Evolutionary conservation across 2,888 invertebrate species (phyloP).

Genomic region (Beris morrisii): DNA sequence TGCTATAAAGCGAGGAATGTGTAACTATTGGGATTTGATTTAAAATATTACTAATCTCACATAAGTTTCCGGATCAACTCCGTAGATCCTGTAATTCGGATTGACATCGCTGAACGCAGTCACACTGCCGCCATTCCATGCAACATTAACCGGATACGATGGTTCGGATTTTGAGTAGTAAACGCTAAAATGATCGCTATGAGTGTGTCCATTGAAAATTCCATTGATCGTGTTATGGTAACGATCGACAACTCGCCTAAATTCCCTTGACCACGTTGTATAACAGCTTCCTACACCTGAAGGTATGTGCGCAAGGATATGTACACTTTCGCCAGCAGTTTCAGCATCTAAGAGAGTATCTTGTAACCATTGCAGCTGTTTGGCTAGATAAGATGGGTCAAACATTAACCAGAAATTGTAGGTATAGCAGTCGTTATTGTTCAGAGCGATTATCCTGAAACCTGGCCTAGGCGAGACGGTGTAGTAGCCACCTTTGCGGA

Average conservation of each 20-base stretch:
- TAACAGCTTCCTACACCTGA: constrained; percentile 70
- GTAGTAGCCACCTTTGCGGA: constrained; percentile 76
- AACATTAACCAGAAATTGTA: constrained; percentile 66
- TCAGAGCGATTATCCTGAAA: constrained; percentile 74
- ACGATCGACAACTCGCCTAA: constrained; percentile 67
- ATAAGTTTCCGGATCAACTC: constrained; percentile 63
- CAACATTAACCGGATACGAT: constrained; percentile 62
- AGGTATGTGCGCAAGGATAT: constrained; percentile 82
- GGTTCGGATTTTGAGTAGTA: constrained; percentile 60
- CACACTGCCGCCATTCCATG: constrained; percentile 83
- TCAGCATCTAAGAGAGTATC: constrained; percentile 74
- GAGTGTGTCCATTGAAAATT: constrained; percentile 83
- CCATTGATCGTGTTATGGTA: constrained; percentile 74
- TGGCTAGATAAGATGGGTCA: constrained; percentile 72
- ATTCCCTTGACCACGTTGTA: constrained; percentile 72
- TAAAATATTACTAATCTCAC: constrained; percentile 54
- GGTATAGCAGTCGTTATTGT: constrained; percentile 72
- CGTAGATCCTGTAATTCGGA: constrained; percentile 78
- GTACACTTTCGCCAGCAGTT: constrained; percentile 71
- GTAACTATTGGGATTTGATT: too few species aligned
- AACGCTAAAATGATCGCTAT: constrained; percentile 72
- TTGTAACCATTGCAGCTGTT: constrained; percentile 80
- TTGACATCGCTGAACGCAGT: constrained; percentile 75
- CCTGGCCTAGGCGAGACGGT: constrained; percentile 68
- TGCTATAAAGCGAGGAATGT: constrained; percentile 56